Percentiles rank a stretch among this genome's conserved stretches.
Conservation (phyloP, 2,797 vertebrate species). For the Anabacerthia variegaticeps region DNA sequence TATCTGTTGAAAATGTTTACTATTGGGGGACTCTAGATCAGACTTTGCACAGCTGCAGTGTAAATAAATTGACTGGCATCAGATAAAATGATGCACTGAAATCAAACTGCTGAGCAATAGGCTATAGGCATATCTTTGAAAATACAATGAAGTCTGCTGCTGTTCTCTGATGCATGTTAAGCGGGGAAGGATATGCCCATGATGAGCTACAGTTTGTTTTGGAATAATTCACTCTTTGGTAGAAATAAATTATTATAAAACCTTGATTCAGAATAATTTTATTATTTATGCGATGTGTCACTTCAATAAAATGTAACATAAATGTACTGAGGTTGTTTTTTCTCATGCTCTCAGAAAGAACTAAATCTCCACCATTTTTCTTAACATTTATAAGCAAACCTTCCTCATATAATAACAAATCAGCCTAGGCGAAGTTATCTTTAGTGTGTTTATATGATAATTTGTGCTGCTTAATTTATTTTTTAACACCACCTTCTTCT, state of each 20-base stretch:
- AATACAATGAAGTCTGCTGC: neutral
- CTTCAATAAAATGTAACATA: slow-evolving; percentile 17
- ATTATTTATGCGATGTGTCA: slow-evolving; percentile 7
- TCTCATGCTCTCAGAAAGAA: neutral
- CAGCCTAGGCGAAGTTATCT: neutral
- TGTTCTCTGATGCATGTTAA: neutral
- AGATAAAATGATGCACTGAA: neutral
- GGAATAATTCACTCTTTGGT: slow-evolving; percentile 6
- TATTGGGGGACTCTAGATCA: neutral
- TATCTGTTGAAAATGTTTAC: neutral
- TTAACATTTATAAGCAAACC: neutral
- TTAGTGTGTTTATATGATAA: neutral
- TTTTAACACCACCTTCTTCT: neutral
- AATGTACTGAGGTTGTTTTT: neutral
- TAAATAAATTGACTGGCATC: neutral
- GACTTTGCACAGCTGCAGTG: neutral
- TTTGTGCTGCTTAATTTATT: neutral
- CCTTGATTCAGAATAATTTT: slow-evolving; percentile 1
- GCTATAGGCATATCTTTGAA: neutral
- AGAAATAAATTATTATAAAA: slow-evolving; percentile 17
- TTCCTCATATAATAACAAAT: slow-evolving; percentile 21
- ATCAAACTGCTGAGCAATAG: neutral
- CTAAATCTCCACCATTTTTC: slow-evolving; percentile 4
- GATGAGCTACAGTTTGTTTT: neutral
- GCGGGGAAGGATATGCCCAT: neutral